A percentile compares a stretch with the other conserved stretches of the same genome.
Conservation (phyloP, 2,113 vertebrate genomes). For the Mesoclemmys tuberculata region DNA sequence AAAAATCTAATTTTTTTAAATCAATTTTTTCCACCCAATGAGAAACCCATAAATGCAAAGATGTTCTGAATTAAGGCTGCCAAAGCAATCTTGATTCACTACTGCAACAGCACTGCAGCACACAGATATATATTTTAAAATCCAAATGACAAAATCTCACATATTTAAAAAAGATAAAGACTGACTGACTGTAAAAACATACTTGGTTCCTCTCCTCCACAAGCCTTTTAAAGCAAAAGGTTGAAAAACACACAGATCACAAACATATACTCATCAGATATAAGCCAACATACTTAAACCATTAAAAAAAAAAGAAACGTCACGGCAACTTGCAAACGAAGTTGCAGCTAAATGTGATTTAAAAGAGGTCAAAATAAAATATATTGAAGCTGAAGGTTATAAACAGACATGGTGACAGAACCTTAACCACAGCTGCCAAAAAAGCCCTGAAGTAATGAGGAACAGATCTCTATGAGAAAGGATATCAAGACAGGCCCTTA, state of each 20-base stretch:
- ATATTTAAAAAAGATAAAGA: no score
- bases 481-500: background rate
- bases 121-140: background rate
- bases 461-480: background rate
- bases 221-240: background rate
- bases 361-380: background rate
- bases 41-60: background rate
- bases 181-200: background rate
- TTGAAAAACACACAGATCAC: background rate
- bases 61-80: background rate
- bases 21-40: background rate
- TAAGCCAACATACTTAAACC: background rate
- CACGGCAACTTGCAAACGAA: background rate
- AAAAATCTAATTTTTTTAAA: background rate
- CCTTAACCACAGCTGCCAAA: background rate
- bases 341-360: background rate
- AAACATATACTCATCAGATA: background rate
- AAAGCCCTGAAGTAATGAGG: background rate
- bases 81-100: background rate
- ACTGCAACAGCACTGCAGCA: background rate
- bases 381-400: background rate
- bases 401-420: background rate
- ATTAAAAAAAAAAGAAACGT: background rate
- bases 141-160: no score
- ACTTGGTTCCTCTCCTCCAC: background rate